Conservation (phyloP, 2,113 vertebrate genomes). For the Lagopus leucura region DNA sequence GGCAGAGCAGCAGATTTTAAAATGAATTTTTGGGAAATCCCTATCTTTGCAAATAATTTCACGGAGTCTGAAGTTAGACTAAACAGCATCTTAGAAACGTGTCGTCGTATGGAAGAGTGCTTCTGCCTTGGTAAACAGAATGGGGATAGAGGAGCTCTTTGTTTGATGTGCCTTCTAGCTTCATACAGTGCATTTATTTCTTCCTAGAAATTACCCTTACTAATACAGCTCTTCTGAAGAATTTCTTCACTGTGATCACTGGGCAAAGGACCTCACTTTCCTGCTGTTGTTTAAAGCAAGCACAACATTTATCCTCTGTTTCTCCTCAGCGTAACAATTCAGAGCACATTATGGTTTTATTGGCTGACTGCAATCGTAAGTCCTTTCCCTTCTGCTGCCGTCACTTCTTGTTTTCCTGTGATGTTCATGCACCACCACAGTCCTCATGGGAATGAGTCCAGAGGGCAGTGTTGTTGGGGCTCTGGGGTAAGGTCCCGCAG, state of each 20-base stretch:
- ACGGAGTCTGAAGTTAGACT: slow-evolving; percentile 75
- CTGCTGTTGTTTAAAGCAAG: slow-evolving; percentile 30
- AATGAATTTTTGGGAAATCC: slow-evolving; percentile 59
- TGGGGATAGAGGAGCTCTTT: slow-evolving; percentile 17
- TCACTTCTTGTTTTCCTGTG: background rate
- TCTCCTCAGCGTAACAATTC: background rate
- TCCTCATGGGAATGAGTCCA: background rate
- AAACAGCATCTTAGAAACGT: slow-evolving; percentile 72
- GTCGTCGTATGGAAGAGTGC: slow-evolving; percentile 28
- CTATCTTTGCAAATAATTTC: slow-evolving; percentile 73
- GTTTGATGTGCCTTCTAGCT: slow-evolving; percentile 14
- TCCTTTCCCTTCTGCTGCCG: background rate
- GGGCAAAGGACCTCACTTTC: background rate
- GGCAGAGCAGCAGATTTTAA: background rate
- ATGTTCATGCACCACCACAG: background rate
- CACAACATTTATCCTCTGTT: background rate
- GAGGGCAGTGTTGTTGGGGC: background rate
- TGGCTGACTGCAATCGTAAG: slow-evolving; percentile 20
- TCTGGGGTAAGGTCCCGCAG: background rate
- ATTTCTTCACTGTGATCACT: background rate
- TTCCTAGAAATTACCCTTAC: slow-evolving; percentile 37
- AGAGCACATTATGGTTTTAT: slow-evolving; percentile 64
- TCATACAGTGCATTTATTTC: slow-evolving; percentile 33
- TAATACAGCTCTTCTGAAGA: background rate
- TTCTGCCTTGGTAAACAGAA: slow-evolving; percentile 51